Evolutionary conservation across 2,113 vertebrate genomes (phyloP).

Genomic region (Zingel zingel): DNA sequence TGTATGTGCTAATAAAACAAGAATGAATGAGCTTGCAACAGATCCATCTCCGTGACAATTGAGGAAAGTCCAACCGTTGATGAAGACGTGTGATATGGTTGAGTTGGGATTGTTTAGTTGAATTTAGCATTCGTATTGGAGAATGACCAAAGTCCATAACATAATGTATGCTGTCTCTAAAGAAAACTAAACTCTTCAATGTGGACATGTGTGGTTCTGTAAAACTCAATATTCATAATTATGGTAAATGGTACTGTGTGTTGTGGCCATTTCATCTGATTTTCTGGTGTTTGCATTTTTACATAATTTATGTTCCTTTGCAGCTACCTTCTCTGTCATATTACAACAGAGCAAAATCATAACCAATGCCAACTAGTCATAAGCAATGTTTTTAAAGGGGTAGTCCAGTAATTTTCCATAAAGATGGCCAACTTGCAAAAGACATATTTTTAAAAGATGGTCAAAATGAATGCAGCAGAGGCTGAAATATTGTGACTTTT

Average conservation of each 20-base stretch:
- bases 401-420: not conserved
- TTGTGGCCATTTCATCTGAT: not conserved
- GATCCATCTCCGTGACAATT: not conserved
- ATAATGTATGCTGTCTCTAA: not conserved
- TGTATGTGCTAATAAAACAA: conserved; percentile 72
- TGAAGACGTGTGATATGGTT: not conserved
- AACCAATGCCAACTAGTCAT: not conserved
- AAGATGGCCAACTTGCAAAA: not conserved
- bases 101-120: no score
- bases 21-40: not conserved
- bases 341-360: not conserved
- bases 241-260: not conserved
- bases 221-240: not conserved
- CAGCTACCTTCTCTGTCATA: not conserved
- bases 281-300: not conserved
- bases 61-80: not conserved
- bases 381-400: not conserved
- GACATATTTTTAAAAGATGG: no score
- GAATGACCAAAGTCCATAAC: not conserved
- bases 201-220: not conserved
- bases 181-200: not conserved
- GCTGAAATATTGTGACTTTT: not conserved
- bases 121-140: not conserved
- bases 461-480: not conserved
- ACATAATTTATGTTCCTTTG: not conserved